phyloP scores from a whole-genome alignment of 2,113 vertebrate genomes.

The Isichthys henryi region DNA sequence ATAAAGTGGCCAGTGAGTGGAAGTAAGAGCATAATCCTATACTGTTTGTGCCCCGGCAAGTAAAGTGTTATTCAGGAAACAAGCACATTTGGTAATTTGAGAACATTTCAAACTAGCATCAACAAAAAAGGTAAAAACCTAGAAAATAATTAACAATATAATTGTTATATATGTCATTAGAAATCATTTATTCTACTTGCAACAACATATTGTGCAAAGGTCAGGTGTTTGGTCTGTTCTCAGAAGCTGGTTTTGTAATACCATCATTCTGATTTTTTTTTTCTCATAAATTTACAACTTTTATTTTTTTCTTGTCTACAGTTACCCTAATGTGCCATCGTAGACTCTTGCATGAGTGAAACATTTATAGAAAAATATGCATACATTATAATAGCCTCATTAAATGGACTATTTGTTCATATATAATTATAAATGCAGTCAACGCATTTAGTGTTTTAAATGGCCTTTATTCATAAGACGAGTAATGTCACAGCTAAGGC shows the following conservation, averaged over 20 bases:
- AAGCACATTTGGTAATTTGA: too few species aligned
- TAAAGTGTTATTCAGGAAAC: too few species aligned
- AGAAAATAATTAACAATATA: not conserved
- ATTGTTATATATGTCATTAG: too few species aligned
- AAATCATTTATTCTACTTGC: not conserved
- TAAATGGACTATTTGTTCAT: not conserved
- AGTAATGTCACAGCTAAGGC: not conserved
- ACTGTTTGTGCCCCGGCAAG: too few species aligned
- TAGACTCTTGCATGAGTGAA: not conserved
- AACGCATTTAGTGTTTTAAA: not conserved
- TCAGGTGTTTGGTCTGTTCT: not conserved
- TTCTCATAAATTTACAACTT: not conserved
- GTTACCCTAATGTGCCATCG: not conserved
- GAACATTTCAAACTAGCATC: not conserved
- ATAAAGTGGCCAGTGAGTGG: too few species aligned
- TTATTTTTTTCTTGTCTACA: not conserved
- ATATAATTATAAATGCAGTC: not conserved
- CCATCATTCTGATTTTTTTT: not conserved
- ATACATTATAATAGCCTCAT: not conserved
- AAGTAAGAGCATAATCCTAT: too few species aligned
- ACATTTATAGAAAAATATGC: not conserved
- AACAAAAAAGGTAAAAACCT: not conserved
- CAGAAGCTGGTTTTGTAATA: not conserved
- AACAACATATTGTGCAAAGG: not conserved
- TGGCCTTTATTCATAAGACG: not conserved